These are phyloP conservation scores for Odontomyia ornata DNA, from an alignment of 2,888 invertebrate genomes.

Conservation along the genomic window DNA sequence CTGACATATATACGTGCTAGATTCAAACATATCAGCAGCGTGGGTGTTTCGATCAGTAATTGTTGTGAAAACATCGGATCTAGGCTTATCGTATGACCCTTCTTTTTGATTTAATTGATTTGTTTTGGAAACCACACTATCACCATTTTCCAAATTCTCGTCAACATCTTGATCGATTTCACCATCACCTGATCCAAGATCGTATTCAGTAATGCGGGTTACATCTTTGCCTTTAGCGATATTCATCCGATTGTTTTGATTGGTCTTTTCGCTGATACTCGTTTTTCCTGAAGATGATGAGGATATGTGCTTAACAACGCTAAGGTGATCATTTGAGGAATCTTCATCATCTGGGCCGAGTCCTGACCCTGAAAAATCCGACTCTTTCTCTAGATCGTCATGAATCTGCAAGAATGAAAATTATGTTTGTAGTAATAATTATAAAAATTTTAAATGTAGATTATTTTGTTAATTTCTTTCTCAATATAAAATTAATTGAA, in stretches of 20 bases:
- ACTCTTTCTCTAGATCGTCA: conserved; percentile 70
- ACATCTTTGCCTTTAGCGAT: conserved; percentile 56
- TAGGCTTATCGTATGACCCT: conserved; percentile 53
- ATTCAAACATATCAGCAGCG: conserved; percentile 43
- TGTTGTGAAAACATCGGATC: conserved; percentile 56
- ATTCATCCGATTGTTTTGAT: conserved; percentile 56
- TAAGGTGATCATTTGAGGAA: conserved; percentile 60
- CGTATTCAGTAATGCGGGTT: conserved; percentile 48
- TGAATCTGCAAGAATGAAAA: conserved; percentile 57
- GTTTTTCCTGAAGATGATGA: conserved; percentile 46
- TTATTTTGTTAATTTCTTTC: no score
- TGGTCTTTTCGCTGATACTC: conserved; percentile 46
- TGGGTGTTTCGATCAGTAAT: conserved; percentile 53
- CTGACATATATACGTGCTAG: conserved; percentile 50
- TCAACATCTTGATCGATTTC: conserved; percentile 54
- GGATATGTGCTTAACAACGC: conserved; percentile 52
- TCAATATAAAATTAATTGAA: no score
- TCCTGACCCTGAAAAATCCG: conserved; percentile 87
- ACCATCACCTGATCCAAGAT: conserved; percentile 55
- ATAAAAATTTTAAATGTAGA: background rate
- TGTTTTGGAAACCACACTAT: conserved; percentile 49
- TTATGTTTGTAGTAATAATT: background rate
- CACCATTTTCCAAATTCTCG: conserved; percentile 52
- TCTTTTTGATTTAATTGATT: conserved; percentile 34
- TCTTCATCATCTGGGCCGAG: conserved; percentile 87